These are phyloP conservation scores for Pipistrellus nathusii DNA, from an alignment of 2,797 vertebrate species.

Conservation along the genomic window DNA sequence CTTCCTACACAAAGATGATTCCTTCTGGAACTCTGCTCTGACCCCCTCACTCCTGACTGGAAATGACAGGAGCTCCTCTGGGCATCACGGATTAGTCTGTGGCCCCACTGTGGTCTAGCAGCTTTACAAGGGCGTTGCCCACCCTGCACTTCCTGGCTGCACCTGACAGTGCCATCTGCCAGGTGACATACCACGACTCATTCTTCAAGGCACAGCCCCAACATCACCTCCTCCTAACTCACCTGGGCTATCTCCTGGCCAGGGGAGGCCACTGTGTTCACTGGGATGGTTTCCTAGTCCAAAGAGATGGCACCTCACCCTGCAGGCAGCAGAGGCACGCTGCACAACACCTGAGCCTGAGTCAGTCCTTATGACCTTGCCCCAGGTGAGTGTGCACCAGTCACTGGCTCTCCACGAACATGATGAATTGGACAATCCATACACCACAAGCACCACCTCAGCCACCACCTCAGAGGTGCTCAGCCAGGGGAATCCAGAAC, in stretches of 20 bases:
- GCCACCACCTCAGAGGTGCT: fast-evolving
- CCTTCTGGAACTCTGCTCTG: fast-evolving
- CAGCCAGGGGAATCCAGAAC: background rate
- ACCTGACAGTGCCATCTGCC: fast-evolving
- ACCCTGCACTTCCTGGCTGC: fast-evolving
- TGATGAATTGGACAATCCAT: fast-evolving
- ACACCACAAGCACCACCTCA: fast-evolving
- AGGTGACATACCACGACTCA: fast-evolving
- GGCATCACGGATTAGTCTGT: fast-evolving
- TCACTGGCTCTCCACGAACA: background rate
- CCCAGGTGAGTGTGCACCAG: background rate
- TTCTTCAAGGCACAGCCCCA: background rate
- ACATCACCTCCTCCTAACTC: fast-evolving
- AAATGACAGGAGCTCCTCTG: too few relatives aligned
- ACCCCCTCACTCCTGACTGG: fast-evolving
- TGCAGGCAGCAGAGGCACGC: background rate
- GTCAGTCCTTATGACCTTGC: too few relatives aligned
- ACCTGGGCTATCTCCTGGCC: background rate
- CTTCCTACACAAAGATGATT: fast-evolving
- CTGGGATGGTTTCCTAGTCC: background rate
- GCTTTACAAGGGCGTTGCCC: background rate
- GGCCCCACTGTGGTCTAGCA: fast-evolving
- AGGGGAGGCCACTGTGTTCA: fast-evolving
- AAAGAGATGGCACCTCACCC: fast-evolving
- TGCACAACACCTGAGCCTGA: fast-evolving